phyloP scores from a whole-genome alignment of 2,888 invertebrate genomes.

The Sinopyrophorus schimmeli region DNA sequence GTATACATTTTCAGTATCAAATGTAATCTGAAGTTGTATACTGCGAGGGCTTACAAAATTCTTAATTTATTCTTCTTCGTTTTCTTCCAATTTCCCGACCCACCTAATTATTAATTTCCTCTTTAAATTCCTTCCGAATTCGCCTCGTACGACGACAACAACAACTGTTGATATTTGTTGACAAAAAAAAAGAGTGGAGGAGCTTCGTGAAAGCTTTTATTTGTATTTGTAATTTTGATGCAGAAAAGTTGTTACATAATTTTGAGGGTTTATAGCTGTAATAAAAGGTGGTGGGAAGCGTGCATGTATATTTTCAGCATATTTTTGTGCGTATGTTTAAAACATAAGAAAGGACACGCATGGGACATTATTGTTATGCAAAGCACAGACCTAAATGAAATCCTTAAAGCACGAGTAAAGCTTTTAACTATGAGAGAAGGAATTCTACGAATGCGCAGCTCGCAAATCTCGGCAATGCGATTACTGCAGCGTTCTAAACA shows the following conservation, averaged over 20 bases:
- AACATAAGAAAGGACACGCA: slow-evolving; percentile 17
- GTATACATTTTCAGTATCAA: slow-evolving; percentile 26
- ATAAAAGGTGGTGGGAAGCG: slow-evolving; percentile 12
- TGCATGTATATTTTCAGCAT: slow-evolving; percentile 5
- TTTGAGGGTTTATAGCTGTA: slow-evolving; percentile 11
- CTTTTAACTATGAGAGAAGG: slow-evolving; percentile 28
- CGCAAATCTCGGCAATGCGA: slow-evolving; percentile 37
- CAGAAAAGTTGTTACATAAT: too few species aligned
- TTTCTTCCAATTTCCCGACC: too few species aligned
- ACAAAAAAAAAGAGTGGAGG: too few species aligned
- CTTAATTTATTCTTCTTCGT: too few species aligned
- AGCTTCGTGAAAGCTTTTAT: too few species aligned
- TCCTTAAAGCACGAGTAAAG: slow-evolving; percentile 27
- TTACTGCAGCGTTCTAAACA: slow-evolving; percentile 31
- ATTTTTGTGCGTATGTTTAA: slow-evolving; percentile 11
- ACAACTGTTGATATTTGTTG: too few species aligned
- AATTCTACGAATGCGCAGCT: slow-evolving; percentile 35
- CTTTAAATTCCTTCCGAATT: too few species aligned
- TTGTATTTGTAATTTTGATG: too few species aligned
- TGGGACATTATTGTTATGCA: slow-evolving; percentile 29
- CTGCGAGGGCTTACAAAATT: slow-evolving; percentile 23
- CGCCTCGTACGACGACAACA: too few species aligned
- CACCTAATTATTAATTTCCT: too few species aligned
- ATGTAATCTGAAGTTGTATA: slow-evolving; percentile 24
- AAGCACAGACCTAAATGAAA: slow-evolving; percentile 30